Percentiles rank a stretch among this genome's conserved stretches.
These are phyloP conservation scores for Larimichthys polyactis DNA, from an alignment of 2,113 vertebrate species.

Conservation along the genomic window DNA sequence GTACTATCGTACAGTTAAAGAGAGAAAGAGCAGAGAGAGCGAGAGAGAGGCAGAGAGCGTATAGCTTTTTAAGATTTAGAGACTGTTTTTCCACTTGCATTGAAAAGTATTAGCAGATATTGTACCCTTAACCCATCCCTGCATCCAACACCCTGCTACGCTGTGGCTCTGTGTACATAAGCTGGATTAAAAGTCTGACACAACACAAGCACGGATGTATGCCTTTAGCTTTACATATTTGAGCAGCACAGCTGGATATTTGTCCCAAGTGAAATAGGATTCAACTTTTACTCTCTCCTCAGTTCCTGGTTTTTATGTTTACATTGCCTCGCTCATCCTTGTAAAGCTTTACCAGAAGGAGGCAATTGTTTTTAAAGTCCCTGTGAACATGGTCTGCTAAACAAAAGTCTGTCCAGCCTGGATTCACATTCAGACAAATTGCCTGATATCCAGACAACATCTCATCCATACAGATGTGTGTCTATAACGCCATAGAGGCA, in stretches of 20 bases:
- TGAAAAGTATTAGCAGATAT: conserved; percentile 56
- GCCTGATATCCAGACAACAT: conserved; percentile 37
- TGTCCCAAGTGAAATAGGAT: conserved; percentile 49
- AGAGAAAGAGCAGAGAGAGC: conserved; percentile 9
- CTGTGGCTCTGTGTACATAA: conserved; percentile 64
- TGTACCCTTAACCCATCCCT: conserved; percentile 51
- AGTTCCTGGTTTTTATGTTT: conserved; percentile 44
- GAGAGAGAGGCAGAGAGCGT: conserved; percentile 8
- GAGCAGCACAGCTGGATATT: conserved; percentile 59
- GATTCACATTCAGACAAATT: conserved; percentile 54
- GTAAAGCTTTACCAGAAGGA: conserved; percentile 37
- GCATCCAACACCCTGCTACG: conserved; percentile 42
- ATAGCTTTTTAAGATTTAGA: conserved; percentile 32
- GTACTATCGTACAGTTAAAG: background rate
- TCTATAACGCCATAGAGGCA: conserved; percentile 51
- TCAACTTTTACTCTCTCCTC: conserved; percentile 51
- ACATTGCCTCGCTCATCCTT: conserved; percentile 22
- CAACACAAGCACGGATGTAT: conserved; percentile 48
- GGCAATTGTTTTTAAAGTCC: conserved; percentile 51
- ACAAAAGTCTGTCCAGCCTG: conserved; percentile 38
- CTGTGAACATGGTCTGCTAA: conserved; percentile 33
- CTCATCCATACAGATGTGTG: conserved; percentile 60
- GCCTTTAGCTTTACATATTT: conserved; percentile 69
- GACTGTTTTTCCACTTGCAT: conserved; percentile 39
- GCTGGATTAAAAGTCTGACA: conserved; percentile 63